A percentile compares a stretch with the other conserved stretches of the same genome.
Conservation (phyloP, 2,113 vertebrate species). For the Strix uralensis region DNA sequence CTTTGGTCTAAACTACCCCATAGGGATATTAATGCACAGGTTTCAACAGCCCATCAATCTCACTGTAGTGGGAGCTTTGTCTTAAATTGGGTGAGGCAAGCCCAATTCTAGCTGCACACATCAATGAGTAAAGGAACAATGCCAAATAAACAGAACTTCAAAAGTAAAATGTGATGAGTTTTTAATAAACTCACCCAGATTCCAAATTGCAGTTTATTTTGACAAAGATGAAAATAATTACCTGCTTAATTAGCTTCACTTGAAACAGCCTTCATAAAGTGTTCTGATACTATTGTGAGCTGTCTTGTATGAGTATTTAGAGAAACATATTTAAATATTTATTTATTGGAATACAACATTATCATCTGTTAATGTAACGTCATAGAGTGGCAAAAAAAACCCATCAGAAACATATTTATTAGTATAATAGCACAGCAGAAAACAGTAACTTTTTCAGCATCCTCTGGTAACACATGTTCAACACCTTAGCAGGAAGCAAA, state of each 20-base stretch:
- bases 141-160: conserved; percentile 15
- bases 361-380: background rate
- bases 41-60: conserved; percentile 11
- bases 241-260: background rate
- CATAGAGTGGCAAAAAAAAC: background rate
- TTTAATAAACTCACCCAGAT: conserved; percentile 33
- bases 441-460: background rate
- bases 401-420: background rate
- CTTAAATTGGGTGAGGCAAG: background rate
- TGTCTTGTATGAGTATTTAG: background rate
- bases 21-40: background rate
- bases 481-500: background rate
- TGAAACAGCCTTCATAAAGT: conserved; percentile 1
- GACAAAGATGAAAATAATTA: conserved; percentile 45
- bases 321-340: background rate
- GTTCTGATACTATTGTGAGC: background rate
- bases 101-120: background rate
- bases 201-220: conserved; percentile 45
- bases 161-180: background rate
- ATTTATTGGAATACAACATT: background rate
- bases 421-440: background rate
- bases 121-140: background rate
- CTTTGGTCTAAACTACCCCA: background rate
- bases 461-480: background rate
- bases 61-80: background rate